Conservation (phyloP, 2,888 invertebrate genomes). For the Thereva unica region DNA sequence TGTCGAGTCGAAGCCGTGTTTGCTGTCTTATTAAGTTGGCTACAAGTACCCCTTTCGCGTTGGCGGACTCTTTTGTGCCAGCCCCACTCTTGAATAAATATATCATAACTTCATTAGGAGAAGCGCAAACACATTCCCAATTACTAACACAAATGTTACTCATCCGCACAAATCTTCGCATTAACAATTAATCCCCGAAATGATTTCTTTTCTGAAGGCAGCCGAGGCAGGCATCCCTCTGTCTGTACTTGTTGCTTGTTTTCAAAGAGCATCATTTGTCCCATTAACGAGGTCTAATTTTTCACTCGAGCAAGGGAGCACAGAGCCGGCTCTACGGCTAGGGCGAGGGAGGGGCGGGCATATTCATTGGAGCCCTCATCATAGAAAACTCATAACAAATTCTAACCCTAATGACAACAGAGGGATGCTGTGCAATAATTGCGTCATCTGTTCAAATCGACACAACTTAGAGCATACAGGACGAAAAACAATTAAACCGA, state of each 20-base stretch:
- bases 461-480: not conserved
- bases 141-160: too few species aligned
- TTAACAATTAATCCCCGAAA: too few species aligned
- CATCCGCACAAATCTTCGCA: too few species aligned
- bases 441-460: constrained; percentile 38
- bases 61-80: too few species aligned
- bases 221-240: too few species aligned
- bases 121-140: too few species aligned
- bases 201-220: too few species aligned
- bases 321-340: not conserved
- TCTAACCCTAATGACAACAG: constrained; percentile 31
- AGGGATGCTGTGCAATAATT: constrained; percentile 37
- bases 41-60: too few species aligned
- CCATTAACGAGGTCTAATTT: constrained; percentile 28
- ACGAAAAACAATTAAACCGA: constrained; percentile 34
- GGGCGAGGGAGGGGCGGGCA: constrained; percentile 1
- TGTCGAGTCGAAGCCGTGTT: too few species aligned
- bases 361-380: constrained; percentile 15
- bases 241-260: constrained; percentile 21
- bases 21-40: too few species aligned
- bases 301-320: constrained; percentile 1
- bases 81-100: too few species aligned
- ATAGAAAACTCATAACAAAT: constrained; percentile 27
- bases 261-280: constrained; percentile 28
- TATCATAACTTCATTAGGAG: too few species aligned